phyloP scores from a whole-genome alignment of 2,113 vertebrate species.

The Mohoua ochrocephala region DNA sequence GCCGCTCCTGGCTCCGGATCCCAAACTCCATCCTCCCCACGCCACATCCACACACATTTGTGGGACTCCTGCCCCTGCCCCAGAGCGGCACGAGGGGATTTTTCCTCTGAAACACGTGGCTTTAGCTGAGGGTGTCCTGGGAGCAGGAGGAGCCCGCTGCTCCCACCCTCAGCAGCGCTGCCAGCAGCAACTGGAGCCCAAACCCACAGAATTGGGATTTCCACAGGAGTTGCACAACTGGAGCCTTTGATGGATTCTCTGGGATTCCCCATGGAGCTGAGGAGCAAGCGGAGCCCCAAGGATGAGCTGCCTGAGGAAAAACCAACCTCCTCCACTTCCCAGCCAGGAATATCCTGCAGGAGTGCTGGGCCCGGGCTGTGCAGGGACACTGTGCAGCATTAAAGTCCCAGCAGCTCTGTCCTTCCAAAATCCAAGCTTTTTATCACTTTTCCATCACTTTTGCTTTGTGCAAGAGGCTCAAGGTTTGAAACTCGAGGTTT shows the following conservation, averaged over 20 bases:
- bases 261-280: not conserved
- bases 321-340: not conserved
- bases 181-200: not conserved
- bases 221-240: not conserved
- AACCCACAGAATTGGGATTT: not conserved
- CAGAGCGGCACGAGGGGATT: accelerated
- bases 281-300: not conserved
- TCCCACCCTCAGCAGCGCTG: not conserved
- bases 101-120: accelerated
- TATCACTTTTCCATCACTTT: not conserved
- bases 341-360: not conserved
- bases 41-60: accelerated
- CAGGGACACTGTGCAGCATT: not conserved
- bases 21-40: not conserved
- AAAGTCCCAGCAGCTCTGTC: not conserved
- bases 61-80: not conserved
- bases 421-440: not conserved
- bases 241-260: not conserved
- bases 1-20: not conserved
- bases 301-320: not conserved
- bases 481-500: not conserved
- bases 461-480: not conserved
- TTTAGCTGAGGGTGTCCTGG: not conserved
- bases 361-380: accelerated
- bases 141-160: accelerated